Base-by-base conservation (phyloP, 2,888 invertebrate species). In the Portevinia maculata region DNA sequence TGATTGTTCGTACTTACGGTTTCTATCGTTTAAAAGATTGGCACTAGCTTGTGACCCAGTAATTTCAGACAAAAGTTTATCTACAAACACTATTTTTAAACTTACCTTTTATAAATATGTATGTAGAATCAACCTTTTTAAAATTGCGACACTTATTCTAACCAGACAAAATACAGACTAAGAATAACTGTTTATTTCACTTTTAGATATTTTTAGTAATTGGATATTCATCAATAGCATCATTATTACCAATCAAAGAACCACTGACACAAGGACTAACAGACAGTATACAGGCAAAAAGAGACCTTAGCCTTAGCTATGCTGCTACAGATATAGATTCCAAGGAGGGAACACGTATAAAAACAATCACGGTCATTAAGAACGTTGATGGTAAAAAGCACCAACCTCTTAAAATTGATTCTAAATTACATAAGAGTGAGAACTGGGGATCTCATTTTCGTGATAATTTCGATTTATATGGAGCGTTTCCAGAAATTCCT, bases 311-410 rank as follows among this genome's bases (percentile, higher is more conserved):
- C 78, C 86, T 89, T 32, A 90, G 90, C 67, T 90, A 90, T 87
- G 86, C 91, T 7, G 90, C 91, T 9, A 90, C 90, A 59, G 89
- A 90, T 46, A 90, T 91, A 52, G 89, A 89, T 30, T 89, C 90
- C 34, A 90, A 89, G 70, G 88, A 88, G 55, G 90, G 91, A 7
- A 89, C 89, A 1, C 90, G 88, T 55, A 87, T 91, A 3, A 90
- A 90, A 86, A 90, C 90, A 52, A 88, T 90, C 21, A 90, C 90
- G 0, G 90, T 90, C 6, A 89, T 90, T 70, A 91, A 90, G 84
- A 90, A 89, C 85, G 78, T 89, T 3, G 87, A 85, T 15, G 85
- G 84, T 19, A 88, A 87, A 73, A 85, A 86, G 44, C 50, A 83
- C n/a, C 84, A 76, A 39, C 41, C 88, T 67, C 78, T 90, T 28